Conservation (phyloP, 2,113 vertebrate genomes). For the Lasiurus borealis region DNA sequence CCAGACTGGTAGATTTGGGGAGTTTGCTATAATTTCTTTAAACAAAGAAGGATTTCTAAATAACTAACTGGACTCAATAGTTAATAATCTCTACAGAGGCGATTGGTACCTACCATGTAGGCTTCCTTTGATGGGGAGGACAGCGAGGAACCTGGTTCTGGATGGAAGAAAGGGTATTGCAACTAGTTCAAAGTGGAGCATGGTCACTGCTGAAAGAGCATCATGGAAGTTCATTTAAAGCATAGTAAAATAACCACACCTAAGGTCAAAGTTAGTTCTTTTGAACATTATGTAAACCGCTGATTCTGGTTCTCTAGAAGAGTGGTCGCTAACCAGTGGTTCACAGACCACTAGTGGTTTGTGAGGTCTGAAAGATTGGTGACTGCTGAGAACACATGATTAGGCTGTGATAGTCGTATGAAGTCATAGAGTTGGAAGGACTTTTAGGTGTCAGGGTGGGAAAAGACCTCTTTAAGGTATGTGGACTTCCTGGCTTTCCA, state of each 20-base stretch:
- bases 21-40: background rate
- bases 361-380: too few relatives aligned
- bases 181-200: background rate
- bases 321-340: too few relatives aligned
- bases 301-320: background rate
- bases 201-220: background rate
- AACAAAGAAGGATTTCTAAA: slow-evolving; percentile 15
- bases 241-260: background rate
- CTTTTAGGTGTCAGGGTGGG: background rate
- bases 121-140: background rate
- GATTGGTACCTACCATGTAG: background rate
- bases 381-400: background rate
- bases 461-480: background rate
- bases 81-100: background rate
- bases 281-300: background rate
- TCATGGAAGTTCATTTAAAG: background rate
- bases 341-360: too few relatives aligned
- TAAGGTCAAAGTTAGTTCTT: background rate
- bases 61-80: background rate
- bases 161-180: background rate
- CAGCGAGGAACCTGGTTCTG: background rate
- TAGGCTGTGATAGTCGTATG: background rate
- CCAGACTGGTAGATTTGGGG: slow-evolving; percentile 28
- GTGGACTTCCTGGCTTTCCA: background rate
- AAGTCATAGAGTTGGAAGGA: background rate